Conservation (phyloP, 2,888 invertebrate genomes). For the Caenorhabditis panamensis region DNA sequence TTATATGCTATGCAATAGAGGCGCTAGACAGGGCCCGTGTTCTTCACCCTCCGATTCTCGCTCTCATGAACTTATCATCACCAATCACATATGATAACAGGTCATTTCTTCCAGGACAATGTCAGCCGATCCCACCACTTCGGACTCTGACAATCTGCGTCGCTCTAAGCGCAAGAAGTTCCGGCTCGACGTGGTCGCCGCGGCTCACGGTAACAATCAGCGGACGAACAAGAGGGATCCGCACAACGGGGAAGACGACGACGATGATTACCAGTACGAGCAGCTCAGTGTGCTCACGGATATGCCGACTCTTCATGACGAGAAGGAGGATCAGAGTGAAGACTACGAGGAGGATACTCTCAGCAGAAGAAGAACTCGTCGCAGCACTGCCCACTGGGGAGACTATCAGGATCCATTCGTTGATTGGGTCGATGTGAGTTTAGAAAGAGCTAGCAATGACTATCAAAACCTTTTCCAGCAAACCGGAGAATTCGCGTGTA, state of each 20-base stretch:
- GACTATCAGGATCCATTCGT: constrained; percentile 33
- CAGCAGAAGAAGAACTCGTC: constrained; percentile 13
- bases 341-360: constrained; percentile 2
- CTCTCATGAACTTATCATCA: constrained; percentile 20
- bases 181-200: constrained; percentile 69
- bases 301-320: neutral
- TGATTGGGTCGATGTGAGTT: constrained; percentile 30
- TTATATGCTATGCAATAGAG: constrained; percentile 21
- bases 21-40: constrained; percentile 25
- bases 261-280: constrained; percentile 2
- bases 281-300: constrained; percentile 24
- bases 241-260: constrained; percentile 11
- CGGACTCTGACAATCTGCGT: constrained; percentile 48
- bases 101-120: constrained; percentile 22
- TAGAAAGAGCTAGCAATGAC: too few relatives aligned
- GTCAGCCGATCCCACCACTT: constrained; percentile 22
- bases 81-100: neutral
- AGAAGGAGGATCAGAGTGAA: constrained; percentile 15
- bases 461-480: constrained; percentile 13
- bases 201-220: constrained; percentile 58
- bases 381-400: constrained; percentile 30
- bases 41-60: constrained; percentile 17
- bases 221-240: constrained; percentile 15
- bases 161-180: constrained; percentile 75
- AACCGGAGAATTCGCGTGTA: constrained; percentile 28